Percentiles rank a stretch among this genome's conserved stretches.
Evolutionary conservation across 2,797 vertebrate genomes (phyloP).

Genomic region (Nannoperca australis): DNA sequence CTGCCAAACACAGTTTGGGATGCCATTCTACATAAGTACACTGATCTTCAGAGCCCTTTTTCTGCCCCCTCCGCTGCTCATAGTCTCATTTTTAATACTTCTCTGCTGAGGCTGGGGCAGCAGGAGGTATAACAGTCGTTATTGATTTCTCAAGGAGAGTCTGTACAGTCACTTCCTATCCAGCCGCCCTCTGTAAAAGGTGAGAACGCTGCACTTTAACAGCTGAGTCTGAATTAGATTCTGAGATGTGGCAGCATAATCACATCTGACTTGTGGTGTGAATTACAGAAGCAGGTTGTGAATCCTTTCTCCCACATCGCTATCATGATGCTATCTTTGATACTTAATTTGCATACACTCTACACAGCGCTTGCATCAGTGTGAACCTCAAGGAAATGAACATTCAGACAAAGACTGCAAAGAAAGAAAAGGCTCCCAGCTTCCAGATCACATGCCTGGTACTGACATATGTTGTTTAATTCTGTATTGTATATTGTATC

Average conservation of each 20-base stretch:
- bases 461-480: conserved; percentile 49
- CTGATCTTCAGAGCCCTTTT: conserved; percentile 71
- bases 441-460: conserved; percentile 25
- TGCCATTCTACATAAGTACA: conserved; percentile 62
- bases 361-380: conserved; percentile 53
- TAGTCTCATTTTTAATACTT: conserved; percentile 38
- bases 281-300: conserved; percentile 54
- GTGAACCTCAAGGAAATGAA: conserved; percentile 65
- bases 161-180: conserved; percentile 57
- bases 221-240: conserved; percentile 50
- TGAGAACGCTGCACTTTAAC: conserved; percentile 48
- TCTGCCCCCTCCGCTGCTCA: conserved; percentile 45
- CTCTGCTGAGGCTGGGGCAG: conserved; percentile 45
- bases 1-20: conserved; percentile 63
- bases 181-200: conserved; percentile 37
- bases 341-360: conserved; percentile 70
- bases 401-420: conserved; percentile 56
- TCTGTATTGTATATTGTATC: conserved; percentile 60
- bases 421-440: conserved; percentile 40
- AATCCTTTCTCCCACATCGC: conserved; percentile 50
- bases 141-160: conserved; percentile 63
- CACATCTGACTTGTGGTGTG: conserved; percentile 73
- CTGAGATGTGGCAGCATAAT: conserved; percentile 66
- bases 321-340: conserved; percentile 61
- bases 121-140: conserved; percentile 29